Evolutionary conservation across 2,888 invertebrate species (phyloP), one percentile per base, ranked within the genome.

Genomic region (Carabus problematicus): DNA sequence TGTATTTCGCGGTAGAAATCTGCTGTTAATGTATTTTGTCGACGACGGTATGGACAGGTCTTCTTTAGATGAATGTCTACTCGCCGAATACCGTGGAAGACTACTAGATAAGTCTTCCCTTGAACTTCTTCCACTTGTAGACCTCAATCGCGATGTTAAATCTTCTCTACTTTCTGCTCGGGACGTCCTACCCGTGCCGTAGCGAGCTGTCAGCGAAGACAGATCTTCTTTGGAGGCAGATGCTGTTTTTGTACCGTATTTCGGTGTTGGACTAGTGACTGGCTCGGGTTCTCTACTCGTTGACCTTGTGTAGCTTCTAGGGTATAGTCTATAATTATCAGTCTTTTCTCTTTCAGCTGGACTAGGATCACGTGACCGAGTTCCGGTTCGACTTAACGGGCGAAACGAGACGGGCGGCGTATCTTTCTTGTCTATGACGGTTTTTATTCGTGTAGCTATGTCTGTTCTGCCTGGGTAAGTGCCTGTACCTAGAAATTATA

Each of bases 311-410:
- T 79, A 77, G 18, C 77, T 79, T 75, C 85, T 81, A 41, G 86
- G 84, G 75, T 87, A 87, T 49, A 87, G 76, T 78, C 86, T 84
- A 12, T 76, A 70, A 49, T 72, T 71, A 58, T 72, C 74, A 82
- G 84, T 84, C 83, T 83, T 85, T 61, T 73, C 75, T 55, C 74
- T 72, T 76, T 83, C 85, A 72, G 80, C 78, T 71, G 87, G 85
- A 76, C 87, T 88, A 11, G 85, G 83, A 76, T 89, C 89, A 72
- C 87, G 83, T 56, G 84, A 84, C 72, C 79, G 77, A 64, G 77
- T 74, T 29, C 78, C 70, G 14, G 74, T 76, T 70, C 77, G 74
- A 8, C 75, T 70, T 41, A 81, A 43, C 56, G 80, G 74, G 75
- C 85, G 82, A 75, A 87, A 88, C 1, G 83, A 80, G 0, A 82